Base-by-base conservation (phyloP, 2,797 vertebrate species). In the Merluccius polli region DNA sequence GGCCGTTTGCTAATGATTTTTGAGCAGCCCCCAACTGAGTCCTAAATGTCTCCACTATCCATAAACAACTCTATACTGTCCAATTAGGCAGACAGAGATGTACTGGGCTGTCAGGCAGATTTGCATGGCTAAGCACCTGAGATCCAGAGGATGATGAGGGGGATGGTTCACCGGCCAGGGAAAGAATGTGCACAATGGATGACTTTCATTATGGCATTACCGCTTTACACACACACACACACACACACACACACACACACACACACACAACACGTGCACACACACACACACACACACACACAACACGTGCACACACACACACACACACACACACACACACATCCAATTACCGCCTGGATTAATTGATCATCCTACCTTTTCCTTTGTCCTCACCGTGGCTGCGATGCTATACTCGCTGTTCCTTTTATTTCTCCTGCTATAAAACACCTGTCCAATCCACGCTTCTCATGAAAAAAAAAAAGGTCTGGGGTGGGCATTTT, bases 71-170 rank as follows among this genome's bases (percentile, higher is more conserved):
- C 96, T 94, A 96, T 96, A 94, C 95, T 89, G 94, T 96, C 97
- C 97, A 99, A 99, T 99, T 98, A 98, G 95, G 95, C 94, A 94
- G 97, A 98, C 97, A 97, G 95, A 97, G 96, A 98, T 95, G 87
- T 95, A 96, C 94, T 93, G 93, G 84, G 93, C 94, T 98, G 96
- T 99, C 97, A 97, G 93, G 91, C 94, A 95, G 97, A 97, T 98
- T 95, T 98, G 97, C 97, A 98, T 97, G 96, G 96, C 93, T 96
- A 94, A 95, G 96, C 95, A 96, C 94, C 93, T 95, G 94, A 95
- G 95, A 97, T 97, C 94, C 94, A 91, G 93, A 95, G 91, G 95
- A 95, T 93, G 93, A 94, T 95, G 95, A 95, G 94, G 95, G 94
- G 94, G 95, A 94, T 94, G 91, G 93, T 94, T 93, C 71, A 75